phyloP scores from a whole-genome alignment of 2,113 vertebrate genomes.

The Sander lucioperca region DNA sequence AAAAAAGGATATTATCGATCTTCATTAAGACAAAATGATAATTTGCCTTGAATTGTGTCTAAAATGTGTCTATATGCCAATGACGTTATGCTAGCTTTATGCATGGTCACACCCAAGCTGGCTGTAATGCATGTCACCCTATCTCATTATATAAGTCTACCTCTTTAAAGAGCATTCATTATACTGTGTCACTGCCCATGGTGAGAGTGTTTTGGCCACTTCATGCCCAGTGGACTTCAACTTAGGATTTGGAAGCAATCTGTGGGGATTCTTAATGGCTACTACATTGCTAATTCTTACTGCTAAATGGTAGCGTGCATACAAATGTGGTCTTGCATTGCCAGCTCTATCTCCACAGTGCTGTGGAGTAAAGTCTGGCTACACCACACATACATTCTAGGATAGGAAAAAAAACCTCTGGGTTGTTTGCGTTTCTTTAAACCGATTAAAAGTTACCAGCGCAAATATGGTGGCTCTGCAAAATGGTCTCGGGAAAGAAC shows the following conservation, averaged over 20 bases:
- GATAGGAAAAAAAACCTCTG: no score
- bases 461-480: no score
- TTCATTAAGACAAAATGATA: neutral
- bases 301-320: slow-evolving; percentile 3
- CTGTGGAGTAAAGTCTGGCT: no score
- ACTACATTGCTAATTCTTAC: slow-evolving; percentile 14
- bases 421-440: no score
- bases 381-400: no score
- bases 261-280: neutral
- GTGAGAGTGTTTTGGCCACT: neutral
- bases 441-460: no score
- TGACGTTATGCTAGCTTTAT: neutral
- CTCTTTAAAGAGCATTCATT: neutral
- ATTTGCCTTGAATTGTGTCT: neutral
- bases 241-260: slow-evolving; percentile 22
- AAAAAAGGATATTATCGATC: neutral
- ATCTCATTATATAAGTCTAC: neutral
- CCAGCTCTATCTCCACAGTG: no score
- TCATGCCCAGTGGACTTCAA: slow-evolving; percentile 7
- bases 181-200: neutral
- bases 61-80: neutral
- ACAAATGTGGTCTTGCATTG: neutral
- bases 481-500: no score
- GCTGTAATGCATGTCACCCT: neutral
- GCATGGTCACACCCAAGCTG: neutral